Base-by-base conservation (phyloP, 2,113 vertebrate species). In the Dasypus novemcinctus region DNA sequence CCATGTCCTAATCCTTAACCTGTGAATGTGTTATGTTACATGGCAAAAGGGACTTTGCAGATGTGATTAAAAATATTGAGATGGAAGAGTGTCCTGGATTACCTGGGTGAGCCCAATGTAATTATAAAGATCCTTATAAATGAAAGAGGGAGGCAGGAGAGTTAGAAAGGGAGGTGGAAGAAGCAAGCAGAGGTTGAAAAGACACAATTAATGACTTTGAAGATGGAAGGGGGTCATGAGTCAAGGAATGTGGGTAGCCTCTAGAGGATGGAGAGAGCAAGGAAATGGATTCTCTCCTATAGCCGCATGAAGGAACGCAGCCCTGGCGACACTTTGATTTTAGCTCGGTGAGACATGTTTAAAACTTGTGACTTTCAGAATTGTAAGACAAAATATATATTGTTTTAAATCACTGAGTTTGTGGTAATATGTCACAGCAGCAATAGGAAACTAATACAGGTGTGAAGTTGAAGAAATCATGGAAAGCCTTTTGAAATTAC, bases 401-500 rank as follows among this genome's bases (percentile, higher is more conserved):
- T 85, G n/a, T 33, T 81, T 63, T 36, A 81, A 80, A 36, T 64
- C 38, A 43, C 15, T 75, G 23, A 1, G 9, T 85, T 68, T 81
- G 14, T 85, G 36, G 20, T 76, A 36, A 23, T 46, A 57, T 63
- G 29, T 89, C 31, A 66, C 23, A 52, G 31, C 15, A 27, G 10
- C 29, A 64, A 21, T 72, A 31, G 52, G 33, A 46, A 89, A 59
- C 27, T 18, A 85, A 52, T 71, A 14, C 0, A 81, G 8, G 9
- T 61, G 2, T 76, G 38, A 85, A 71, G 59, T n/a, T 43, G 29
- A 82, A 54, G 15, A 83, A 64, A 54, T 23, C 18, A 52, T 38
- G 46, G n/a, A 82, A 63, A 49, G 33, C 25, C 92, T 68, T 91
- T 76, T 94, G 88, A 92, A 89, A 86, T 76, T 49, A 72, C 76